These are phyloP conservation scores for Anguilla japonica DNA, from an alignment of 2,113 vertebrate species.

Conservation along the genomic window DNA sequence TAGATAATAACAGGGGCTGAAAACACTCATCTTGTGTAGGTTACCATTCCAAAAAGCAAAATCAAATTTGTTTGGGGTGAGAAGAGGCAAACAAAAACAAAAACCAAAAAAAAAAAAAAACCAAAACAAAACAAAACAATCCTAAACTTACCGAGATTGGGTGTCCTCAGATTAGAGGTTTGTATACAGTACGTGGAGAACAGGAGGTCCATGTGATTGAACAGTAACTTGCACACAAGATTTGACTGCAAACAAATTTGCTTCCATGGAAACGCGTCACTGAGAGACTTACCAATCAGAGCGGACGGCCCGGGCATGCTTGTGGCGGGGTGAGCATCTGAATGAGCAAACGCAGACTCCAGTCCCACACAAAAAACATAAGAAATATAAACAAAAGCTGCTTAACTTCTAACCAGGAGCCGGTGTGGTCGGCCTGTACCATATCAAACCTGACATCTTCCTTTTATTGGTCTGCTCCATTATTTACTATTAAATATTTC, in stretches of 20 bases:
- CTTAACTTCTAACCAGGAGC: neutral
- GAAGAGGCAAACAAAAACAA: neutral
- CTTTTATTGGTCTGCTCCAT: neutral
- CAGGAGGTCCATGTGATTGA: neutral
- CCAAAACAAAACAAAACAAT: neutral
- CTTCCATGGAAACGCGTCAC: neutral
- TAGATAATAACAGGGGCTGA: neutral
- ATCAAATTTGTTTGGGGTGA: neutral
- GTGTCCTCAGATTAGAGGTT: neutral
- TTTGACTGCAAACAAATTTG: neutral
- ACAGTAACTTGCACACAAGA: slow-evolving; percentile 13
- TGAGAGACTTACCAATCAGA: slow-evolving; percentile 1
- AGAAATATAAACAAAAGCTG: neutral
- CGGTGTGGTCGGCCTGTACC: neutral
- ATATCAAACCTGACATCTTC: neutral
- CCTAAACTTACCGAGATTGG: neutral
- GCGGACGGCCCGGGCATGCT: slow-evolving; percentile 22
- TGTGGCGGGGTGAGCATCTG: slow-evolving; percentile 14
- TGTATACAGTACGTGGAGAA: neutral
- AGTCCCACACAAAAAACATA: neutral
- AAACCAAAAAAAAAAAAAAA: neutral
- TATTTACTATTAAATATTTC: neutral
- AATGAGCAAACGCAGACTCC: neutral
- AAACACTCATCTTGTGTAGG: neutral
- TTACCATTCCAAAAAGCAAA: neutral